phyloP scores from a whole-genome alignment of 2,888 invertebrate species.

The Leptura quadrifasciata region DNA sequence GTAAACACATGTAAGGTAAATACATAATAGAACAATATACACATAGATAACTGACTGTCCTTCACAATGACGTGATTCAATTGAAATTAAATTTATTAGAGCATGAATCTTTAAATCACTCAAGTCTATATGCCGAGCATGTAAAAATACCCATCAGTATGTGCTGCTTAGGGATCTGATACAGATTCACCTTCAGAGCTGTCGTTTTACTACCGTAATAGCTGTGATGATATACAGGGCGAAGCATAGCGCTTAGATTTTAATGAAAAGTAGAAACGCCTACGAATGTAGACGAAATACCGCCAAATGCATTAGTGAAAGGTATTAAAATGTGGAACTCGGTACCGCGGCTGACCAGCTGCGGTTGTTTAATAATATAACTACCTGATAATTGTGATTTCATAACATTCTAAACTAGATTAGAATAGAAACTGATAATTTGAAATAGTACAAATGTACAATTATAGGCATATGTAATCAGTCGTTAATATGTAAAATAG shows the following conservation, averaged over 20 bases:
- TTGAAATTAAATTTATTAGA: constrained; percentile 7
- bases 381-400: not conserved
- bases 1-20: not conserved
- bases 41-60: not conserved
- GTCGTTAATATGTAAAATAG: not conserved
- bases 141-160: constrained; percentile 1
- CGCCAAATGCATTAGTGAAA: not conserved
- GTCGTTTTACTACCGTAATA: not conserved
- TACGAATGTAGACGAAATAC: not conserved
- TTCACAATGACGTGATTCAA: constrained; percentile 7
- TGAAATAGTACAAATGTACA: not conserved
- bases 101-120: not conserved
- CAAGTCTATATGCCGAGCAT: not conserved
- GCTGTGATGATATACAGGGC: not conserved
- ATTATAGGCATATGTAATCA: not conserved
- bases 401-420: not conserved
- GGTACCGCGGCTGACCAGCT: not conserved
- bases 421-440: not conserved
- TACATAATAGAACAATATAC: not conserved
- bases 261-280: not conserved
- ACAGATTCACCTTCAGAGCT: constrained; percentile 1
- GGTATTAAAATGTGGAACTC: not conserved
- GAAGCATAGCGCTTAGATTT: not conserved
- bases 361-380: not conserved
- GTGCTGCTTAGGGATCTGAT: not conserved